Evolutionary conservation across 2,113 vertebrate species (phyloP).

Genomic region (Nesoenas mayeri): DNA sequence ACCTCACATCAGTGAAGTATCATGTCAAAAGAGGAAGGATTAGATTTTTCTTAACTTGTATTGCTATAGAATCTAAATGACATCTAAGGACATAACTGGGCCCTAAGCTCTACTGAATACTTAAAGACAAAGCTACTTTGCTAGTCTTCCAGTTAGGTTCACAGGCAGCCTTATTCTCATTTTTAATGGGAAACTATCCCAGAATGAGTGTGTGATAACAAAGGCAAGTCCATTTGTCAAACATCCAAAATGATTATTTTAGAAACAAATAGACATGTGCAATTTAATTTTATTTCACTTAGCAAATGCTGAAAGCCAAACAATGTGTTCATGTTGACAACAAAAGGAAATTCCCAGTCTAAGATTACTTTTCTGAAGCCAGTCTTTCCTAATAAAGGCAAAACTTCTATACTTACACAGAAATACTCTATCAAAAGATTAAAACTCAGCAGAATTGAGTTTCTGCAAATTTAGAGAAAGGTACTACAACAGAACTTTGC

Average conservation of each 20-base stretch:
- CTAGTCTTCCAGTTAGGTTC: background rate
- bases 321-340: background rate
- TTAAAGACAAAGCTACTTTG: background rate
- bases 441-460: background rate
- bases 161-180: background rate
- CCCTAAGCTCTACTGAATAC: background rate
- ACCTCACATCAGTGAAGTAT: background rate
- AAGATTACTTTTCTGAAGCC: background rate
- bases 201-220: background rate
- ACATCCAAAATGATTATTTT: background rate
- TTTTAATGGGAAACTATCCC: background rate
- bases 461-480: background rate
- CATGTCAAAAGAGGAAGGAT: background rate
- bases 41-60: background rate
- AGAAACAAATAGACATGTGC: background rate
- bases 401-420: background rate
- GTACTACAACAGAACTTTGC: background rate
- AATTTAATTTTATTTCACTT: background rate
- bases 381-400: background rate
- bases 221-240: background rate
- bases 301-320: slow-evolving; percentile 7
- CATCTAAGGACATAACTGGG: background rate
- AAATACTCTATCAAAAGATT: background rate
- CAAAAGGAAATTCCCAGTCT: background rate
- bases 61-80: background rate